phyloP scores from a whole-genome alignment of 2,113 vertebrate species.

The Mustelus asterias region DNA sequence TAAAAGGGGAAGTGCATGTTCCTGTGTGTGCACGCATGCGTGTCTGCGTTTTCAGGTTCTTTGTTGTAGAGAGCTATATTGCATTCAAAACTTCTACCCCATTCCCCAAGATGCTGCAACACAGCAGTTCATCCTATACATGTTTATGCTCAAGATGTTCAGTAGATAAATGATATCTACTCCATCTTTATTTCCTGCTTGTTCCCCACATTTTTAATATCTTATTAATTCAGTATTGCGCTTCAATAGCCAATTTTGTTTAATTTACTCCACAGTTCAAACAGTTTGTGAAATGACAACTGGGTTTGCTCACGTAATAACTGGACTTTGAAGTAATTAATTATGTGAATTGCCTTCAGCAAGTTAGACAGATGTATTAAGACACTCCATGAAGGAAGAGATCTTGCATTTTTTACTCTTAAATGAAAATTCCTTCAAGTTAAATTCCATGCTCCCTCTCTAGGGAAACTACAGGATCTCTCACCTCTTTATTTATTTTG shows the following conservation, averaged over 20 bases:
- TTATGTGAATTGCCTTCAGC: no score
- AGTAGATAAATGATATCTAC: neutral
- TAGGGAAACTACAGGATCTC: neutral
- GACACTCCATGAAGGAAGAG: neutral
- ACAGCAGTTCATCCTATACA: neutral
- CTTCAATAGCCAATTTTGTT: neutral
- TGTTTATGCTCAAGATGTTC: neutral
- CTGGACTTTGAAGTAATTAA: neutral
- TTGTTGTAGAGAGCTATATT: neutral
- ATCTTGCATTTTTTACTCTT: neutral
- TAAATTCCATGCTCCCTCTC: neutral
- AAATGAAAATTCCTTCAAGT: neutral
- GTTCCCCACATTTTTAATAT: neutral
- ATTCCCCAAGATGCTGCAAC: neutral
- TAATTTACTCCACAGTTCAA: neutral
- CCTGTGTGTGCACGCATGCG: neutral
- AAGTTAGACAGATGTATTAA: neutral
- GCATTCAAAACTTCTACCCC: neutral
- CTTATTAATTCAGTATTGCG: neutral
- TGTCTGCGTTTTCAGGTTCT: neutral
- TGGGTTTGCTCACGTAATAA: neutral
- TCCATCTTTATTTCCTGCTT: neutral
- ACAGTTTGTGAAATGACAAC: neutral
- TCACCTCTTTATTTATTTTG: conserved; percentile 89
- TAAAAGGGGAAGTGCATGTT: neutral